phyloP scores from a whole-genome alignment of 2,113 vertebrate genomes.

The Trogon melanurus region DNA sequence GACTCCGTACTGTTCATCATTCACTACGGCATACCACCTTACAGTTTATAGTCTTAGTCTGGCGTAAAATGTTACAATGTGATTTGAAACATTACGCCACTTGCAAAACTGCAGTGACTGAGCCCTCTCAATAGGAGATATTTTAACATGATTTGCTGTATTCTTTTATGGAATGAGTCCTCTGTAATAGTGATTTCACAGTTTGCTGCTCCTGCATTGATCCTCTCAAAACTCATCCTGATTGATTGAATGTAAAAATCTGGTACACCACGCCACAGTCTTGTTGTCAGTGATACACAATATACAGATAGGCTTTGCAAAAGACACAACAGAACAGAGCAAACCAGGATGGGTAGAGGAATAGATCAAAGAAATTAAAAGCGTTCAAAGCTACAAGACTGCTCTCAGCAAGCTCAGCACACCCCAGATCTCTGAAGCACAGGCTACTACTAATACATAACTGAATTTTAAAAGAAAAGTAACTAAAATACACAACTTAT shows the following conservation, averaged over 20 bases:
- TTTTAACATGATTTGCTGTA: not conserved
- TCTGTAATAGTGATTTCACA: conserved; percentile 23
- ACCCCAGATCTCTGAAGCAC: not conserved
- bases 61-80: not conserved
- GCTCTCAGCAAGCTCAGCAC: conserved; percentile 2
- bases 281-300: not conserved
- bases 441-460: not conserved
- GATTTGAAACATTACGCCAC: not conserved
- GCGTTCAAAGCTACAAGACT: not conserved
- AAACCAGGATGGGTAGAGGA: not conserved
- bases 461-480: not conserved
- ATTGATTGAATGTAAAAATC: not conserved
- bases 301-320: not conserved
- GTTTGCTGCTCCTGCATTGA: not conserved
- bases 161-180: conserved; percentile 1
- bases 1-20: not conserved
- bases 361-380: not conserved
- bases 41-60: not conserved
- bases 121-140: not conserved
- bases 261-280: not conserved
- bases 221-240: not conserved
- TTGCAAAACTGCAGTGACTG: not conserved
- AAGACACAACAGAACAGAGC: not conserved
- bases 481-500: not conserved
- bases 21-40: not conserved